A percentile compares a stretch with the other conserved stretches of the same genome.
Evolutionary conservation across 2,113 vertebrate species (phyloP).

Genomic region (Cavia aperea): DNA sequence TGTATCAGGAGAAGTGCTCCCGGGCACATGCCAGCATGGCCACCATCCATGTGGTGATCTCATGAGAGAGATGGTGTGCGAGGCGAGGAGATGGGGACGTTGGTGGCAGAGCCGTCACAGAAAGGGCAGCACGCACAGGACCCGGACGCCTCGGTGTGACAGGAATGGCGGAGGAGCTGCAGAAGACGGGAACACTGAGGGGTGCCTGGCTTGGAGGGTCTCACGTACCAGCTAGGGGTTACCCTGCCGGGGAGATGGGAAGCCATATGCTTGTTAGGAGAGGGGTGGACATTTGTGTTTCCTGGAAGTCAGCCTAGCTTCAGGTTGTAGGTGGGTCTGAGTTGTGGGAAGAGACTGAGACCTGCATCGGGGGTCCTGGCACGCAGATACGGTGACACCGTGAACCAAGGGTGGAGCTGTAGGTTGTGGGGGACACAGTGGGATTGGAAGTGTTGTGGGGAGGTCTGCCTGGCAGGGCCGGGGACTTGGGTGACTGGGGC

Average conservation of each 20-base stretch:
- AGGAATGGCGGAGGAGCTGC: neutral
- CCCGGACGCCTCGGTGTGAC: neutral
- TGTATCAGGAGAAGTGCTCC: neutral
- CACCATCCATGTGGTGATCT: neutral
- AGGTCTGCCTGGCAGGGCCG: neutral
- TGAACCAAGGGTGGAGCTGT: neutral
- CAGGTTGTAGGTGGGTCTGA: neutral
- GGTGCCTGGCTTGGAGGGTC: neutral
- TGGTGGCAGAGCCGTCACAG: neutral
- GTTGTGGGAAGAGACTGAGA: neutral
- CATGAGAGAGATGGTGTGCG: neutral
- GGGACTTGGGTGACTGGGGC: neutral
- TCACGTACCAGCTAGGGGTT: neutral
- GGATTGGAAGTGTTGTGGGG: neutral
- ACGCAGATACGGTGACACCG: neutral
- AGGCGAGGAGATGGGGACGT: neutral
- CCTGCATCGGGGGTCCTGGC: neutral
- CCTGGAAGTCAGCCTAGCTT: neutral
- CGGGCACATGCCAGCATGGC: rapidly evolving
- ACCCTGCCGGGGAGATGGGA: neutral
- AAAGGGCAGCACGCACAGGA: neutral
- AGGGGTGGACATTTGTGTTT: neutral
- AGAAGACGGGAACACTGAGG: neutral
- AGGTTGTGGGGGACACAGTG: neutral
- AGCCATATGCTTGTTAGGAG: neutral